A percentile compares a stretch with the other conserved stretches of the same genome.
phyloP scores from a whole-genome alignment of 2,113 vertebrate genomes.

The Sialia sialis region DNA sequence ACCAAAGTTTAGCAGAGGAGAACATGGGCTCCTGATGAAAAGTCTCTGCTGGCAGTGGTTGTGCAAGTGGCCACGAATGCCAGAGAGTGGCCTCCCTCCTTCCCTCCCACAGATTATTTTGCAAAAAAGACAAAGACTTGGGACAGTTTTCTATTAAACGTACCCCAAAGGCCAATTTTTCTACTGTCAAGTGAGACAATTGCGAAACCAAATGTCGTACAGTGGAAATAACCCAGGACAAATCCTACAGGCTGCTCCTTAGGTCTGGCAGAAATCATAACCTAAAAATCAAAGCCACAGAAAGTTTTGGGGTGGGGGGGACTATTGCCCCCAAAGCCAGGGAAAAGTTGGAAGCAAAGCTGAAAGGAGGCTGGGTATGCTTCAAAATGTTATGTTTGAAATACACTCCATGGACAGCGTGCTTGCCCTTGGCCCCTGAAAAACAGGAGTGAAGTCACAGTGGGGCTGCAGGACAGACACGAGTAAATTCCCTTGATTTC shows the following conservation, averaged over 20 bases:
- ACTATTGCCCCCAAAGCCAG: neutral
- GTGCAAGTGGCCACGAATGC: conserved; percentile 15
- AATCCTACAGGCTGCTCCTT: conserved; percentile 22
- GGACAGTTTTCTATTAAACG: conserved; percentile 3
- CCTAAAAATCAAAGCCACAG: conserved; percentile 1
- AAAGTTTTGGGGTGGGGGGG: neutral
- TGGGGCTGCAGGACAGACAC: neutral
- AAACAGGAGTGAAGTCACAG: neutral
- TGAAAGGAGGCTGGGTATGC: neutral
- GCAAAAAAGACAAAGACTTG: conserved; percentile 38
- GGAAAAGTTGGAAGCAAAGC: neutral
- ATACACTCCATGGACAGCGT: neutral
- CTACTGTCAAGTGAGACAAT: conserved; percentile 1
- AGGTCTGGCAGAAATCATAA: conserved; percentile 5
- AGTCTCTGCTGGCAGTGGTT: conserved; percentile 31
- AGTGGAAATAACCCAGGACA: conserved; percentile 50
- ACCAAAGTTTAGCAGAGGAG: neutral
- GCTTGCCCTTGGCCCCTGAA: neutral
- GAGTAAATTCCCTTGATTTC: neutral
- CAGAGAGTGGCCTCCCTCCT: conserved; percentile 26
- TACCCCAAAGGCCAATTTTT: conserved; percentile 16
- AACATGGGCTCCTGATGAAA: neutral
- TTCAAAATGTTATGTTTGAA: neutral
- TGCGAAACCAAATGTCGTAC: conserved; percentile 12
- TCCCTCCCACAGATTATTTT: conserved; percentile 37